These are phyloP conservation scores for Proctacanthus coquilletti DNA, from an alignment of 1,140 invertebrate genomes.

Conservation along the genomic window DNA sequence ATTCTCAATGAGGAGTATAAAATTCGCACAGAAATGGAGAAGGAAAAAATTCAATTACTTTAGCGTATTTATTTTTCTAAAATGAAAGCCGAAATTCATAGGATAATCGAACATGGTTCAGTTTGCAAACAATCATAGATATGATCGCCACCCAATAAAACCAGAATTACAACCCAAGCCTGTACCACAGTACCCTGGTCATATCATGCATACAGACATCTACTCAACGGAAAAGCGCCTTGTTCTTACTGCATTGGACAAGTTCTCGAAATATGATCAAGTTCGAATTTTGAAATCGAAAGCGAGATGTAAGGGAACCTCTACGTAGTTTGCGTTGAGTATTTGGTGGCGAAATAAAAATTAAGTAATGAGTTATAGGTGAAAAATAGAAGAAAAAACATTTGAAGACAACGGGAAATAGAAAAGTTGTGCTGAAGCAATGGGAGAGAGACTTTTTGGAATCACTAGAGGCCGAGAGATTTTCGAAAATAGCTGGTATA, in stretches of 20 bases:
- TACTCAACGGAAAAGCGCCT: slow-evolving; percentile 5
- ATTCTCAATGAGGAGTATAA: slow-evolving; percentile 3
- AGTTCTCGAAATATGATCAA: slow-evolving; percentile 8
- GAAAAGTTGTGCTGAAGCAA: too few relatives aligned
- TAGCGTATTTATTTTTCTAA: slow-evolving; percentile 7
- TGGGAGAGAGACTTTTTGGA: too few relatives aligned
- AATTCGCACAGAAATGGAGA: slow-evolving; percentile 4
- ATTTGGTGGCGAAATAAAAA: too few relatives aligned
- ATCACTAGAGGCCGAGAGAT: too few relatives aligned
- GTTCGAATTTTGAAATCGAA: slow-evolving; percentile 1
- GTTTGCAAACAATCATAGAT: slow-evolving; percentile 7
- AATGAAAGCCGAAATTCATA: slow-evolving; percentile 6
- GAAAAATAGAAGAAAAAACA: too few relatives aligned
- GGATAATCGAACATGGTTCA: slow-evolving; percentile 4
- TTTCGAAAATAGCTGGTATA: too few relatives aligned
- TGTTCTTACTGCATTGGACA: slow-evolving; percentile 7
- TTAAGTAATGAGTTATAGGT: too few relatives aligned
- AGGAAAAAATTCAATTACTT: slow-evolving; percentile 6
- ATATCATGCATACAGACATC: slow-evolving; percentile 7
- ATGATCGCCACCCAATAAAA: slow-evolving; percentile 4
- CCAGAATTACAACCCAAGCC: slow-evolving; percentile 2
- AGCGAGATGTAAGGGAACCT: too few relatives aligned
- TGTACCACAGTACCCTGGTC: slow-evolving; percentile 6
- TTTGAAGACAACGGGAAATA: too few relatives aligned
- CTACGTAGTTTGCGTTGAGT: too few relatives aligned